Conservation (phyloP, 1,140 invertebrate genomes). For the fruit fly (Drosophila melanogaster) region DNA sequence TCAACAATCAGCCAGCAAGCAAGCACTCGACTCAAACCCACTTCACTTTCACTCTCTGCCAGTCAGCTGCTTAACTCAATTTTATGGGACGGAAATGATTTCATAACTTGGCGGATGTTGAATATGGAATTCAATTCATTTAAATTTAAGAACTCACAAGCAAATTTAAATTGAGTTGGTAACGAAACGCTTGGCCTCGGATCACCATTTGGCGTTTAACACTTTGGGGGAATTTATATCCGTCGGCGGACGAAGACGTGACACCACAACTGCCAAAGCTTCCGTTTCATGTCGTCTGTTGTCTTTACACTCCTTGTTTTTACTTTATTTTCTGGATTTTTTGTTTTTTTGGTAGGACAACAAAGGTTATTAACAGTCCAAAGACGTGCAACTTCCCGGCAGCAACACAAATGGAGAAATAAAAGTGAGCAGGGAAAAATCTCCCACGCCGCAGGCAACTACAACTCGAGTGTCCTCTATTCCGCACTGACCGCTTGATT, state of each 20-base stretch:
- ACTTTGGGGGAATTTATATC: slow-evolving; percentile 68
- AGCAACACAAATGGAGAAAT: slow-evolving; percentile 56
- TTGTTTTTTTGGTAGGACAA: slow-evolving; percentile 47
- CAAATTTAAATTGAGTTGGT: slow-evolving; percentile 50
- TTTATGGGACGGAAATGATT: slow-evolving; percentile 73
- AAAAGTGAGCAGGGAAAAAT: slow-evolving; percentile 30
- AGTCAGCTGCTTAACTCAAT: slow-evolving; percentile 52
- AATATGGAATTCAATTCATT: slow-evolving; percentile 72
- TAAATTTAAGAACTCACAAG: slow-evolving; percentile 40
- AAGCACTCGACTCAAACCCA: slow-evolving; percentile 44
- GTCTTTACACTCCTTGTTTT: slow-evolving; percentile 31
- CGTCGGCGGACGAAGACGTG: slow-evolving; percentile 51
- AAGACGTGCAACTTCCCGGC: slow-evolving; percentile 62
- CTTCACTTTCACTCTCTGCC: slow-evolving; percentile 67
- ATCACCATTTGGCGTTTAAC: slow-evolving; percentile 56
- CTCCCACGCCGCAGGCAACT: slow-evolving; percentile 59
- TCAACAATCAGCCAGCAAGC: slow-evolving; percentile 56
- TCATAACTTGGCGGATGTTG: slow-evolving; percentile 67
- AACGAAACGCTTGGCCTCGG: slow-evolving; percentile 16
- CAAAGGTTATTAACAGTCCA: slow-evolving; percentile 77
- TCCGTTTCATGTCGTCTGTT: slow-evolving; percentile 62
- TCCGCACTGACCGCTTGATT: slow-evolving; percentile 81
- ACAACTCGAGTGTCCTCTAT: slow-evolving; percentile 73
- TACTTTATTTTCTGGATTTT: background rate
- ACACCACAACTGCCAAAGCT: slow-evolving; percentile 59